Conservation (phyloP, 2,113 vertebrate genomes). For the Zootoca vivipara region DNA sequence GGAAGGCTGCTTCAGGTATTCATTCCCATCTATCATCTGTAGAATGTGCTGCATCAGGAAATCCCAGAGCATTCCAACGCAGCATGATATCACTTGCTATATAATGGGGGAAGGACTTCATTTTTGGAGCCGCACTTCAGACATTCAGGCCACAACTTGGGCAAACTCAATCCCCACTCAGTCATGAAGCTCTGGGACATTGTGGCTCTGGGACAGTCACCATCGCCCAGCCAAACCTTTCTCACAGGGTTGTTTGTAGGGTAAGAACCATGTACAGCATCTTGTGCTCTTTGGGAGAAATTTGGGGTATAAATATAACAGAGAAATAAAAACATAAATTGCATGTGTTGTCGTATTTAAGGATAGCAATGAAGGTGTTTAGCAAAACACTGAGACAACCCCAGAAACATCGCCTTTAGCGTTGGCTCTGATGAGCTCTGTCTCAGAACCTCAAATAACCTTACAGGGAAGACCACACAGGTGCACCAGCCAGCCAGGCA, state of each 20-base stretch:
- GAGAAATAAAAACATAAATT: too few species aligned
- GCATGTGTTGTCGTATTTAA: not conserved
- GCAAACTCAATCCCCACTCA: not conserved
- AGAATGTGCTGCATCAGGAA: too few species aligned
- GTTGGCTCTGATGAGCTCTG: not conserved
- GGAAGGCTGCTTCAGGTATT: too few species aligned
- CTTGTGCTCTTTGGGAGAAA: too few species aligned
- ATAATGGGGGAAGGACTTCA: not conserved
- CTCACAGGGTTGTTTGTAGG: not conserved
- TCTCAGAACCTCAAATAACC: not conserved
- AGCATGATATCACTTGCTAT: not conserved
- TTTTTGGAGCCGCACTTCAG: too few species aligned
- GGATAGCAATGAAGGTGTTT: not conserved
- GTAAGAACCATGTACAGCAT: too few species aligned
- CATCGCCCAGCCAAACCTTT: not conserved
- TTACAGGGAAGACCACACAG: not conserved
- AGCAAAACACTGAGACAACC: rapidly evolving
- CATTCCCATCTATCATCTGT: too few species aligned
- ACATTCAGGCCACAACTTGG: not conserved
- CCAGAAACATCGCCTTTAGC: not conserved
- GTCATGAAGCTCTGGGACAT: not conserved
- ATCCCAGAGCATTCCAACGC: too few species aligned
- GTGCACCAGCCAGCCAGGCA: rapidly evolving
- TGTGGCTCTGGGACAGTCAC: not conserved
- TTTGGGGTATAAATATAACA: too few species aligned